A percentile compares a stretch with the other conserved stretches of the same genome.
phyloP scores from a whole-genome alignment of 2,113 vertebrate genomes.

The Pseudopodoces humilis region DNA sequence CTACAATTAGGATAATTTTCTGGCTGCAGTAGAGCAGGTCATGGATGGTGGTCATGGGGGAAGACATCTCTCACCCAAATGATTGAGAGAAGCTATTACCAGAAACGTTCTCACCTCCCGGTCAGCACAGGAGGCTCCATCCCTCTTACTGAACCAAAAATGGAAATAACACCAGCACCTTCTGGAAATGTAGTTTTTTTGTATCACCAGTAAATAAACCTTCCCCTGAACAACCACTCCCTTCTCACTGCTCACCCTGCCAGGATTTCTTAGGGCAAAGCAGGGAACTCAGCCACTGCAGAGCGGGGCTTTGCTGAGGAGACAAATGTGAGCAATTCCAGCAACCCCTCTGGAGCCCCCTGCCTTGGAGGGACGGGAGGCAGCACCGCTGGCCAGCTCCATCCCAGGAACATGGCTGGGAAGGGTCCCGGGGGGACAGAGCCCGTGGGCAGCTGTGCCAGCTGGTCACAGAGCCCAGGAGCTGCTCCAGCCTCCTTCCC shows the following conservation, averaged over 20 bases:
- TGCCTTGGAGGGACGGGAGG: rapidly evolving
- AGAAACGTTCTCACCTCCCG: rapidly evolving
- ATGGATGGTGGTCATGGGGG: background rate
- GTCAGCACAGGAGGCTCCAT: background rate
- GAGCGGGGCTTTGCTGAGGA: background rate
- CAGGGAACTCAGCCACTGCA: background rate
- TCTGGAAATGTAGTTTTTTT: background rate
- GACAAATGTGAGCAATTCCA: background rate
- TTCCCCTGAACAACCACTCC: background rate
- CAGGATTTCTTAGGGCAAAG: rapidly evolving
- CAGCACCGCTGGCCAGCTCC: rapidly evolving
- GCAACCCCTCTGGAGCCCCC: background rate
- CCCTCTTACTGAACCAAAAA: background rate
- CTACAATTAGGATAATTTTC: background rate
- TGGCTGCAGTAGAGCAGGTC: background rate
- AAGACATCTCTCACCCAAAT: background rate
- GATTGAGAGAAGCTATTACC: background rate
- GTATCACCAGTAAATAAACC: background rate
- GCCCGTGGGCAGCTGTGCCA: background rate
- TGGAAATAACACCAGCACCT: background rate
- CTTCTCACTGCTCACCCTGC: background rate
- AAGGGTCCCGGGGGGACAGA: background rate
- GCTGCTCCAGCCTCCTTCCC: background rate
- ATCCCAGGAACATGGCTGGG: background rate
- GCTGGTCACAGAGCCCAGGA: background rate